Conservation (phyloP, 2,113 vertebrate species). For the Origma solitaria region DNA sequence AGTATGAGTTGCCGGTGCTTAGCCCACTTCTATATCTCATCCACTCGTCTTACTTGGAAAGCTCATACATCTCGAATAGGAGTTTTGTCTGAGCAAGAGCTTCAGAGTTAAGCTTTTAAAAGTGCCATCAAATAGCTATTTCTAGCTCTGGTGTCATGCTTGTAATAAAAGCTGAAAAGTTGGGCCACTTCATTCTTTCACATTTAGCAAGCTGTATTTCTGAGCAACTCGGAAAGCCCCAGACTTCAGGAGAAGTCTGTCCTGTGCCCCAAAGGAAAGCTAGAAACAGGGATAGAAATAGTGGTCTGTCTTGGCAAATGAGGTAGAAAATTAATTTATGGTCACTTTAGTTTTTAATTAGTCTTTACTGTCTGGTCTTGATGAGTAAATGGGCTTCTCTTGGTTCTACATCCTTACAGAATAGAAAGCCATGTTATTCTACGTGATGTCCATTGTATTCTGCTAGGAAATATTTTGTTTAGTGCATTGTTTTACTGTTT, state of each 20-base stretch:
- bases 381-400: background rate
- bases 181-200: background rate
- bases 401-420: background rate
- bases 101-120: background rate
- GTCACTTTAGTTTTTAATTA: background rate
- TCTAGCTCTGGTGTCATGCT: background rate
- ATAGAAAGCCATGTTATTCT: background rate
- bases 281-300: background rate
- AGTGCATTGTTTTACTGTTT: background rate
- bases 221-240: background rate
- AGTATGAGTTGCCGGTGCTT: background rate
- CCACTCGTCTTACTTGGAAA: background rate
- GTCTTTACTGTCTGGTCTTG: background rate
- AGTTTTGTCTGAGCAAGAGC: background rate
- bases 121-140: background rate
- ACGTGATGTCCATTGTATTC: background rate
- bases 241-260: background rate
- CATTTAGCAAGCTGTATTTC: background rate
- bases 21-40: background rate
- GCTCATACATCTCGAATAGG: background rate
- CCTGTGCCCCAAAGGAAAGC: background rate
- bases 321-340: slow-evolving; percentile 19
- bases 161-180: background rate
- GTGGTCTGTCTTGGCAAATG: background rate
- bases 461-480: background rate